Evolutionary conservation across 2,888 invertebrate species (phyloP).

Genomic region (Temnothorax ravouxi): DNA sequence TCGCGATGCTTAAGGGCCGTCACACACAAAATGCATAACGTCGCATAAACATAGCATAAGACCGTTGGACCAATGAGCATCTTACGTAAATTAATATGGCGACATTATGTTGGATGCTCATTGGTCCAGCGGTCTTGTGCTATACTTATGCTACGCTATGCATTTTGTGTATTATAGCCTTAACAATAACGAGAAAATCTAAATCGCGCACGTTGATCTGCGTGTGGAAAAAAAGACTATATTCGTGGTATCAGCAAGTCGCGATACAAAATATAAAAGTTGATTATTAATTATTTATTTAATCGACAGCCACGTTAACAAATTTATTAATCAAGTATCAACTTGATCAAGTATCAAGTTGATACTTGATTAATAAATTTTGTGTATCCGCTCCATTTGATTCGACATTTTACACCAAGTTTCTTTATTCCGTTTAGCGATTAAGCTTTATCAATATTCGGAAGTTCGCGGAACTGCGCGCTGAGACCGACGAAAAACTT

Average conservation of each 20-base stretch:
- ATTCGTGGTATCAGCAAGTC: background rate
- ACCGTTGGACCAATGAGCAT: too few relatives aligned
- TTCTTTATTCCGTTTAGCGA: background rate
- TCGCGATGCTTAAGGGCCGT: too few relatives aligned
- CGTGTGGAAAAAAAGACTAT: background rate
- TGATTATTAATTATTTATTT: background rate
- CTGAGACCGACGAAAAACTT: background rate
- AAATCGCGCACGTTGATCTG: background rate
- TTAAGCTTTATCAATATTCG: background rate
- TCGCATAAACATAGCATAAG: too few relatives aligned
- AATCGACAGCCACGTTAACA: too few relatives aligned
- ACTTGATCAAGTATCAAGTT: background rate
- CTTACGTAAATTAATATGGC: too few relatives aligned
- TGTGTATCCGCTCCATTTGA: background rate
- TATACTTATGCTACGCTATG: too few relatives aligned
- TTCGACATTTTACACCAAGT: background rate
- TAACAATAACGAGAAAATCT: background rate
- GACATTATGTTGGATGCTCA: too few relatives aligned
- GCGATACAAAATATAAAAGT: background rate
- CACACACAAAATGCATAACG: too few relatives aligned
- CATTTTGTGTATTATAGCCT: too few relatives aligned
- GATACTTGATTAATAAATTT: background rate
- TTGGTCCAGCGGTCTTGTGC: too few relatives aligned
- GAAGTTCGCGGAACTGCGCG: too few relatives aligned
- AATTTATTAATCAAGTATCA: too few relatives aligned